These are phyloP conservation scores for Dasysyrphus albostriatus DNA, from an alignment of 2,888 invertebrate species.

Conservation along the genomic window DNA sequence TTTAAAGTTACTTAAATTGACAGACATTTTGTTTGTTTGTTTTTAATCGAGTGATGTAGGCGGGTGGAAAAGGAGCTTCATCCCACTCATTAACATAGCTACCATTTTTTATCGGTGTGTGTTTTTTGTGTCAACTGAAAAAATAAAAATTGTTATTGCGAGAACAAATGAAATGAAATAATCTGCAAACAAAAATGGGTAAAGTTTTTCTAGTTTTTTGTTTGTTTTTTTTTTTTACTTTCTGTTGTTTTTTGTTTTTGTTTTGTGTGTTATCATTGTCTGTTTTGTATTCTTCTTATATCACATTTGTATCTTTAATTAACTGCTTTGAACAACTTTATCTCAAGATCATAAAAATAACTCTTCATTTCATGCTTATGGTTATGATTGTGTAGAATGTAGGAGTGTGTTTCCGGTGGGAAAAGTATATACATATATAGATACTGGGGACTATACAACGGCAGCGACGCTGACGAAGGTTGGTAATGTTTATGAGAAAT, in stretches of 20 bases:
- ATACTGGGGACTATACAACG: not conserved
- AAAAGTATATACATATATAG: not conserved
- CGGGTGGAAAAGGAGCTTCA: not conserved
- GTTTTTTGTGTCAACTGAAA: not conserved
- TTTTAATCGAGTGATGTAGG: not conserved
- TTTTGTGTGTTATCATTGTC: not conserved
- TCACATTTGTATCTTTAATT: slow-evolving; percentile 65
- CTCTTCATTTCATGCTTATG: slow-evolving; percentile 30
- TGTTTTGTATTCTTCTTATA: slow-evolving; percentile 6
- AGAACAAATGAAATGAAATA: slow-evolving; percentile 9
- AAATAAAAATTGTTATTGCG: slow-evolving; percentile 5
- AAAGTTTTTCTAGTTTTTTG: not conserved
- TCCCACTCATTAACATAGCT: not conserved
- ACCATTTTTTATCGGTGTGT: not conserved
- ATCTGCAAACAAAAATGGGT: slow-evolving; percentile 14
- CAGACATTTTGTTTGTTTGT: not conserved
- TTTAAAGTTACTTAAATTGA: not conserved
- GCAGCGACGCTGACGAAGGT: not conserved
- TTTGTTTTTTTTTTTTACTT: not conserved
- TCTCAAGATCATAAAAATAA: slow-evolving; percentile 58
- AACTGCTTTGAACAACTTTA: slow-evolving; percentile 51
- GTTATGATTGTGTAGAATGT: slow-evolving; percentile 11
- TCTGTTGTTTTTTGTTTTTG: not conserved
- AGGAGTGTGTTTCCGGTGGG: slow-evolving; percentile 16
- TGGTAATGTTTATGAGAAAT: slow-evolving; percentile 40